Evolutionary conservation across 2,797 vertebrate genomes (phyloP).

Genomic region (Benthosema pterotum): DNA sequence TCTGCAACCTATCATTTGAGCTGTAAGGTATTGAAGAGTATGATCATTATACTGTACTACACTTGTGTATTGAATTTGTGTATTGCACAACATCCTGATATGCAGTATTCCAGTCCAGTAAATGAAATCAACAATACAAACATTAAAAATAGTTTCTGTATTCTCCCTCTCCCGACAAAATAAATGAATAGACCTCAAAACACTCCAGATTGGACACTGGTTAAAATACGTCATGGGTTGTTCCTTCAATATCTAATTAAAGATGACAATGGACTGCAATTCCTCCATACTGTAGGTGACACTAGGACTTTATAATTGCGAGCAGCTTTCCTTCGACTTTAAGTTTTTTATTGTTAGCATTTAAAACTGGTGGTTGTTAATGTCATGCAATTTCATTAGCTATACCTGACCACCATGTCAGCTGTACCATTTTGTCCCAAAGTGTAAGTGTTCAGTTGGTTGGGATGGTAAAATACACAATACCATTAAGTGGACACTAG

Average conservation of each 20-base stretch:
- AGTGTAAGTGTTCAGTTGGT: not conserved
- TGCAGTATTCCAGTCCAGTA: constrained; percentile 12
- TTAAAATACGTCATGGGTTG: too few relatives aligned
- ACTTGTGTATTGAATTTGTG: constrained; percentile 38
- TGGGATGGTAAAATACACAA: constrained; percentile 1
- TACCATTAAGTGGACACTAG: constrained; percentile 24
- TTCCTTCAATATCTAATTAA: too few relatives aligned
- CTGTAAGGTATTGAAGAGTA: constrained; percentile 40
- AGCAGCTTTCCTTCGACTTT: too few relatives aligned
- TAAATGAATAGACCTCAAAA: too few relatives aligned
- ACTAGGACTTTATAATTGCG: not conserved
- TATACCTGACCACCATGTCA: too few relatives aligned
- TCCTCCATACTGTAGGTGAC: not conserved
- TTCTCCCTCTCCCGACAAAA: too few relatives aligned
- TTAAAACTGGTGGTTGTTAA: not conserved
- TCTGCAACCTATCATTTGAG: constrained; percentile 35
- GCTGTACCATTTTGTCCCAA: not conserved
- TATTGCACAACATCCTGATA: constrained; percentile 10
- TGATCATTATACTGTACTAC: constrained; percentile 36
- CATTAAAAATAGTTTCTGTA: too few relatives aligned
- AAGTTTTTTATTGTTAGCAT: not conserved
- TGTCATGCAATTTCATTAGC: not conserved
- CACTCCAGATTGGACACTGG: too few relatives aligned
- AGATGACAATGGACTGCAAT: constrained; percentile 29
- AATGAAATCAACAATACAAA: too few relatives aligned